Evolutionary conservation across 2,113 vertebrate genomes (phyloP).

Genomic region (Conger conger): DNA sequence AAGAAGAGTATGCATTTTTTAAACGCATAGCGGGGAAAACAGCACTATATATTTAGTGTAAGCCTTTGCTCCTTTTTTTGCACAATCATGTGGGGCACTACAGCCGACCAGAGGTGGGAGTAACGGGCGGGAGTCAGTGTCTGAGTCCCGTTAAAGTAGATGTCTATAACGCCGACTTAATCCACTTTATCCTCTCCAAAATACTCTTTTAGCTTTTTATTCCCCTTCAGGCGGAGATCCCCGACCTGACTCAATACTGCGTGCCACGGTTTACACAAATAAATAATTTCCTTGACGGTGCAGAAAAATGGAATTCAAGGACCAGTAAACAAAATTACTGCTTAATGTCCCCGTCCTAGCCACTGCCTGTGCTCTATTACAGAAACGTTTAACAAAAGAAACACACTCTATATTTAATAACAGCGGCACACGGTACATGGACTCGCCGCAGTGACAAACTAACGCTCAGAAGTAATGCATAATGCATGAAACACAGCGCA

Average conservation of each 20-base stretch:
- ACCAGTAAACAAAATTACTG: not conserved
- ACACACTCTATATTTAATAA: not conserved
- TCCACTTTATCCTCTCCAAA: not conserved
- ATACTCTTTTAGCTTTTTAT: not conserved
- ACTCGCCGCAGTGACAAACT: not conserved
- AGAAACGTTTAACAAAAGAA: not conserved
- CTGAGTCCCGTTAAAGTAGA: not conserved
- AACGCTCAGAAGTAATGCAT: not conserved
- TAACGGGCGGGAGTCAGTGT: no score
- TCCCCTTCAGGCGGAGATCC: not conserved
- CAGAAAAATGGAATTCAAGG: not conserved
- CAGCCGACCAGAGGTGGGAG: not conserved
- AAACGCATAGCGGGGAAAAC: no score
- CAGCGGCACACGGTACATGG: not conserved
- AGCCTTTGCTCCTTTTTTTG: not conserved
- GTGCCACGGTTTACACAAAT: not conserved
- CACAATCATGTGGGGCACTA: not conserved
- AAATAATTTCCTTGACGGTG: not conserved
- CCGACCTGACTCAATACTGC: not conserved
- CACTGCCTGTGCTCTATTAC: not conserved
- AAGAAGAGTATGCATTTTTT: no score
- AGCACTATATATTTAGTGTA: not conserved
- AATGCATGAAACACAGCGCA: not conserved
- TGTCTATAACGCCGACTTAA: not conserved
- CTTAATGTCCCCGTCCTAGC: not conserved